phyloP scores from a whole-genome alignment of 1,140 invertebrate species.

The Neelides sp. region DNA sequence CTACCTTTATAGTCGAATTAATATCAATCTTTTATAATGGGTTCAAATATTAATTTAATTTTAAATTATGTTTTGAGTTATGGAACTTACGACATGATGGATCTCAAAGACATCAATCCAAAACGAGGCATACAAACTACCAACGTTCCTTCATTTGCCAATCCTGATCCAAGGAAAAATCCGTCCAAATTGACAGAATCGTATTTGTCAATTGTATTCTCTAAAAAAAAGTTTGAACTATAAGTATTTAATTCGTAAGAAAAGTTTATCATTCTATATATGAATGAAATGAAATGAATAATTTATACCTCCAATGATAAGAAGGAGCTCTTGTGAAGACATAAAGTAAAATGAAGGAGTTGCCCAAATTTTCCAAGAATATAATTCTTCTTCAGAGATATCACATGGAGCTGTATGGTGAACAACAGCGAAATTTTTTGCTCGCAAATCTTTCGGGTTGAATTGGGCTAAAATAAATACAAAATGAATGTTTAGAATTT shows the following conservation, averaged over 20 bases:
- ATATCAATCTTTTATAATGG: too few relatives aligned
- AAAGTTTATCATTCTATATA: neutral
- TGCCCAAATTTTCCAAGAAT: conserved; percentile 16
- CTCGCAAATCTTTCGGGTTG: conserved; percentile 1
- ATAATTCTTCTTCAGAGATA: conserved; percentile 12
- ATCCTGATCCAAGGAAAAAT: conserved; percentile 22
- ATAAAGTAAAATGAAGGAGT: conserved; percentile 12
- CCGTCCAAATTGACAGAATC: conserved; percentile 11
- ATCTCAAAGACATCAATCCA: conserved; percentile 11
- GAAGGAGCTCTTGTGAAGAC: conserved; percentile 12
- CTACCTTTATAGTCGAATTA: too few relatives aligned
- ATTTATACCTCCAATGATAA: conserved; percentile 3
- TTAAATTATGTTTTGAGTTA: too few relatives aligned
- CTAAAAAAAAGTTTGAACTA: neutral
- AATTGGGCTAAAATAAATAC: conserved; percentile 3
- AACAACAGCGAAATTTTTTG: conserved; percentile 7
- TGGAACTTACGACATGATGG: neutral
- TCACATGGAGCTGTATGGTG: neutral
- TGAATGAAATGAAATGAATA: neutral
- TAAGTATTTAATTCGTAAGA: neutral
- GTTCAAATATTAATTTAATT: too few relatives aligned
- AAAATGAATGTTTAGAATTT: too few relatives aligned
- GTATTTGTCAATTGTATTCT: conserved; percentile 10
- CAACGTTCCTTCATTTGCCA: conserved; percentile 9
- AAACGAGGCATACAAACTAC: conserved; percentile 12